Base-by-base conservation (phyloP, 2,113 vertebrate genomes). In the Hyperopisus bebe region DNA sequence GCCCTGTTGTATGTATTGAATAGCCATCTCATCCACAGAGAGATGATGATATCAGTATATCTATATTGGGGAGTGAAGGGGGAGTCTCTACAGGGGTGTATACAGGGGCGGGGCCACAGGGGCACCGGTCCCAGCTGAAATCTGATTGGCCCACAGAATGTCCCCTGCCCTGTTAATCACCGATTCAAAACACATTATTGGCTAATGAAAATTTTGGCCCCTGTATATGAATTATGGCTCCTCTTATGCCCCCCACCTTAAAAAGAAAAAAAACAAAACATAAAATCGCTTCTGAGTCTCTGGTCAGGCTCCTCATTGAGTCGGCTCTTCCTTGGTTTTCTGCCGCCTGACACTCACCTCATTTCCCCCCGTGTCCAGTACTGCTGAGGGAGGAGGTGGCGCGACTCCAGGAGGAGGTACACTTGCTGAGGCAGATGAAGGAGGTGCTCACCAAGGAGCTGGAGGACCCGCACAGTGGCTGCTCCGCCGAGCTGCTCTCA, bases 341-440 rank as follows among this genome's bases (percentile, higher is more conserved):
- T 62, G 7, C 15, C 0, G 47, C n/a, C 27, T 17, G 19, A 24
- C 35, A 1, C 17, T 53, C 47, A 2, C 51, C 27, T 19, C 8
- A n/a, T 3, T 5, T 17, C 6, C 74, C 6, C 90, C 90, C 87
- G 21, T 62, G 7, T 53, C 8, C 89, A 99, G 98, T 96, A 91
- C 96, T 99, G 92, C 96, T 99, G 93, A 97, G 97, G 89, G 98
- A 99, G 92, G 98, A 99, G 94, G 98, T 99, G 94, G 95, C 97
- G 24, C 97, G 98, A 95, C 97, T 99, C 83, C 98, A 99, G 95
- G 97, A 99, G 93, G 98, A 99, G 95, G 97, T 99, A n/a, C 97
- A 98, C 94, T 96, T 98, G 94, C 96, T 99, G 93, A 95, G 97
- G 84, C 98, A 99, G 95, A 99, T 99, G 98, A 99, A 99, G 97